Evolutionary conservation across 1,140 invertebrate genomes (phyloP).

Genomic region (Eufriesea mexicana): DNA sequence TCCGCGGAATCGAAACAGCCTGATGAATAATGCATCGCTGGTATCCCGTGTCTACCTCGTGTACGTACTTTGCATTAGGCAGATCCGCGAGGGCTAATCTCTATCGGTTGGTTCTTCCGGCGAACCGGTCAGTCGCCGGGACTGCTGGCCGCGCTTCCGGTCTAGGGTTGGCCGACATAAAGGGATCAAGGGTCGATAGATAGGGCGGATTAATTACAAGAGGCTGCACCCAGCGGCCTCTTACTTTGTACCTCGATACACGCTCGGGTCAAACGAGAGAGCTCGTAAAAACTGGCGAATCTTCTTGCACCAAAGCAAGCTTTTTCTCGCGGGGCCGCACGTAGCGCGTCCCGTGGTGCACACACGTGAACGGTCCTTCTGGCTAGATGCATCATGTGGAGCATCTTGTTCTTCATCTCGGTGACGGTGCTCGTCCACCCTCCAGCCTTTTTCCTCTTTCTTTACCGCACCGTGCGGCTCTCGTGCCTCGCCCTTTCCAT

Average conservation of each 20-base stretch:
- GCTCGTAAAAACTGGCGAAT: conserved; percentile 41
- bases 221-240: conserved; percentile 14
- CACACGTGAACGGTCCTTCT: conserved; percentile 34
- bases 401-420: conserved; percentile 57
- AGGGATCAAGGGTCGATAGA: not conserved
- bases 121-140: not conserved
- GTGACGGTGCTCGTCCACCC: conserved; percentile 51
- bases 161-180: not conserved
- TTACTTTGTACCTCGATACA: conserved; percentile 33
- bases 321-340: conserved; percentile 31
- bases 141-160: no score
- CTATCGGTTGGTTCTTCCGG: not conserved
- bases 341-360: not conserved
- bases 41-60: not conserved
- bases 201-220: conserved; percentile 32
- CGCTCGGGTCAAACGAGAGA: conserved; percentile 33
- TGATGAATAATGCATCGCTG: conserved; percentile 37
- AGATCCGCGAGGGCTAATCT: not conserved
- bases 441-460: conserved; percentile 47
- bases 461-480: conserved; percentile 22
- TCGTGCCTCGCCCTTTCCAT: conserved; percentile 36
- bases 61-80: not conserved
- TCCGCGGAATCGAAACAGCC: conserved; percentile 36
- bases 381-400: conserved; percentile 52
- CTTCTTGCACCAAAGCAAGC: conserved; percentile 18